These are phyloP conservation scores for Drosophila fungiperda DNA, from an alignment of 2,888 invertebrate genomes.

Conservation along the genomic window DNA sequence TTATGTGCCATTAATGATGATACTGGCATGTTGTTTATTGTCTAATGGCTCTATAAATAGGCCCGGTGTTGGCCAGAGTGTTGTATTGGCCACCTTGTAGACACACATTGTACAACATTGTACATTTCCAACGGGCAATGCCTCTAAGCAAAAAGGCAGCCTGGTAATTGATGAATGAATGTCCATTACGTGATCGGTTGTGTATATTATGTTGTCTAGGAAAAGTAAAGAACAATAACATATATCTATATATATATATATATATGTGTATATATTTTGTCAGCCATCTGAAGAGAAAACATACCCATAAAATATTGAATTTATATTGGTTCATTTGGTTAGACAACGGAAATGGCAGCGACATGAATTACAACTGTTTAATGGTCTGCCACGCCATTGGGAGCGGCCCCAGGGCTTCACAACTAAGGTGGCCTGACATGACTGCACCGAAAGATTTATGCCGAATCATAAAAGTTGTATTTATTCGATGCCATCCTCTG, in stretches of 20 bases:
- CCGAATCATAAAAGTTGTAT: slow-evolving; percentile 54
- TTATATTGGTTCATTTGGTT: slow-evolving; percentile 68
- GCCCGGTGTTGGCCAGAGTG: slow-evolving; percentile 25
- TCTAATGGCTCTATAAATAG: slow-evolving; percentile 55
- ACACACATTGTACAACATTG: slow-evolving; percentile 52
- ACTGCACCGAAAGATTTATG: slow-evolving; percentile 51
- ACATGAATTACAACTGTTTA: slow-evolving; percentile 66
- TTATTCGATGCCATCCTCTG: slow-evolving; percentile 37
- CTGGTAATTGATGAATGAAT: slow-evolving; percentile 62
- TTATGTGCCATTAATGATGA: slow-evolving; percentile 59
- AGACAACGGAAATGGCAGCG: slow-evolving; percentile 59
- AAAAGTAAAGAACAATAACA: slow-evolving; percentile 8
- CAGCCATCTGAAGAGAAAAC: slow-evolving; percentile 22
- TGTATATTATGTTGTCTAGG: slow-evolving; percentile 4
- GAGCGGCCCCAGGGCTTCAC: slow-evolving; percentile 30
- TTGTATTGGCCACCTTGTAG: slow-evolving; percentile 41
- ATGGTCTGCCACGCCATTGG: slow-evolving; percentile 43
- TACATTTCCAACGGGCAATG: slow-evolving; percentile 32
- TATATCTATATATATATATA: neutral
- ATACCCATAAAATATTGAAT: slow-evolving; percentile 66
- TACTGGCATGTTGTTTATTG: slow-evolving; percentile 39
- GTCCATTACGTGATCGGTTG: slow-evolving; percentile 40
- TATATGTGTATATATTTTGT: too few relatives aligned
- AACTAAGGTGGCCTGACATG: slow-evolving; percentile 28
- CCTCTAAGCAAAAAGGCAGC: slow-evolving; percentile 29